Conservation (phyloP, 2,113 vertebrate species). For the Tetraodon nigroviridis region DNA sequence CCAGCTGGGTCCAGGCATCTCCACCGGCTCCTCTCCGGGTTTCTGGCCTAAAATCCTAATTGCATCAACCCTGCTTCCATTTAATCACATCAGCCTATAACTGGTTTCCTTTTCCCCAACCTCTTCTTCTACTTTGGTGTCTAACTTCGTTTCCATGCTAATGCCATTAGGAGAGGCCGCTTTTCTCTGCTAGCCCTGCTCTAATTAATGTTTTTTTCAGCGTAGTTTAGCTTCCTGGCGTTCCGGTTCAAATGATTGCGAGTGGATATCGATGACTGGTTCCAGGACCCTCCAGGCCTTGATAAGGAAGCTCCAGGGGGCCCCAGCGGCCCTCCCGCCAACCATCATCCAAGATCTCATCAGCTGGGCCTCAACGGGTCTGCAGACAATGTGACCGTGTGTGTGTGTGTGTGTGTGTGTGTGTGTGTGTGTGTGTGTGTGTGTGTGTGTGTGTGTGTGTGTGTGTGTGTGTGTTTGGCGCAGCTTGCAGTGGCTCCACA, state of each 20-base stretch:
- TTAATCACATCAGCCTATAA: no score
- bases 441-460: constrained; percentile 14
- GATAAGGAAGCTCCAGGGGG: background rate
- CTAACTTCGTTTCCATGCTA: no score
- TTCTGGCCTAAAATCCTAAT: no score
- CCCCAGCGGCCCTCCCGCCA: background rate
- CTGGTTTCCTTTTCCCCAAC: no score
- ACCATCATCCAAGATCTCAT: constrained; percentile 17
- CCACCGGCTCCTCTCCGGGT: no score
- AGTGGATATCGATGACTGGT: background rate
- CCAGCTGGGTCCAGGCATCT: no score
- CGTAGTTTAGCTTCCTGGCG: no score
- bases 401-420: constrained; percentile 27
- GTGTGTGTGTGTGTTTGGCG: constrained; percentile 18
- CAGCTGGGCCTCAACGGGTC: constrained; percentile 8
- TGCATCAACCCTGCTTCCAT: no score
- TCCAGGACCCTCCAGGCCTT: background rate
- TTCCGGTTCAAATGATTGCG: background rate
- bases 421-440: background rate
- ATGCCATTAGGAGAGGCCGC: no score
- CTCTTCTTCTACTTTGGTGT: no score
- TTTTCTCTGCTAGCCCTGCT: no score
- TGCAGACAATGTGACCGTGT: constrained; percentile 31
- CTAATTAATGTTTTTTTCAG: no score
- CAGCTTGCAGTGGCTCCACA: background rate